Evolutionary conservation across 2,113 vertebrate genomes (phyloP), one percentile per base, ranked within the genome.

Genomic region (Epinephelus lanceolatus): DNA sequence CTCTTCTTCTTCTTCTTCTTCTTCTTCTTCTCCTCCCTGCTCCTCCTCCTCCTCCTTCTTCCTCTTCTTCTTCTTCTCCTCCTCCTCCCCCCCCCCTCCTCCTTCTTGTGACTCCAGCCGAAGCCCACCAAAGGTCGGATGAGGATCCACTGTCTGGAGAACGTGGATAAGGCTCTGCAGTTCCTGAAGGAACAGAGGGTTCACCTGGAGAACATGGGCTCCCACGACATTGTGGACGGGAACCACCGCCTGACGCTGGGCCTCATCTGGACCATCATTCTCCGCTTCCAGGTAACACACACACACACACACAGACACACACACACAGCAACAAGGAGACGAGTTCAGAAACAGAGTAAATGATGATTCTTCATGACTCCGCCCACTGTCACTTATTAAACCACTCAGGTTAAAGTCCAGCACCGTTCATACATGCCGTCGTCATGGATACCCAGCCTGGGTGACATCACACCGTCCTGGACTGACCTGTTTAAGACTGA

Each of bases 181-280:
- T 99, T 99, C 94, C 96, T 99, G 80, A 99, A 99, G 91, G 98
- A 99, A 86, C 98, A 99, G 86, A 91, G 97, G 84, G 98, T 99
- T 23, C 98, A 99, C 89, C 95, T 99, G 74, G 98, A 99, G 93
- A 99, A 99, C 95, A 99, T 99, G 97, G 98, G 98, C 3, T 99
- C 96, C 27, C 98, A 99, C 2, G 98, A 99, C 93, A 99, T 99
- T 3, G 98, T 99, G 49, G 98, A 99, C 72, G 98, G 98, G 65
- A 99, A 99, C 95, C 98, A 99, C 94, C 95, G 98, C 0, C 96
- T 99, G 82, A 99, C 96, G 0, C 96, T 99, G 15, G 98, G 98
- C 73, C 97, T 99, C 81, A 98, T 99, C 90, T 99, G 98, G 98
- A 99, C 98, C 88, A 99, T 99, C 93, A 99, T 99, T 89, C 96